Evolutionary conservation across 2,888 invertebrate genomes (phyloP), one percentile per base, ranked within the genome.

Genomic region (Macaria notata): DNA sequence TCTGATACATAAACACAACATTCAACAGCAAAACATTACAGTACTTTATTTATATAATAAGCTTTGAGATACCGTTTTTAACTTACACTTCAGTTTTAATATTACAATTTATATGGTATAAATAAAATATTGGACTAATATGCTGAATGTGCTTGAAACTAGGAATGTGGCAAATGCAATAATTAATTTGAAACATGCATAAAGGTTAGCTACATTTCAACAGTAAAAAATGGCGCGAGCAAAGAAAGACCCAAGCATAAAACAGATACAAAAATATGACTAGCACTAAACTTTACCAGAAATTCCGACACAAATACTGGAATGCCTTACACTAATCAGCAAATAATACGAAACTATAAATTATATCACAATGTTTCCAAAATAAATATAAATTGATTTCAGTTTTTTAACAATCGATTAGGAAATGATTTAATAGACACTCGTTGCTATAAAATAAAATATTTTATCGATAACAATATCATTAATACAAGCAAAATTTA

Each of bases 121-220:
- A 19, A 19, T 19, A 2, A 19, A 19, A 19, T 19, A 50, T 2
- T 9, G n/a, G 29, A 42, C 31, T 43, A 47, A 9, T 31, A 36
- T 6, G 33, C 4, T 36, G 7, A 36, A 36, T 6, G 4, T 6
- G 4, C 33, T 36, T 36, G 3, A 62, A 71, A 75, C 76, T 78
- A 80, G 83, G 83, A 83, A 83, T 84, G 80, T 79, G 69, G 73
- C 71, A 79, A 79, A 81, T 78, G 78, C 79, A 66, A 55, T 52
- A 46, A 49, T 53, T 52, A 33, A 45, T 53, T 53, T 9, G 30
- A 45, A 31, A 42, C 31, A 30, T 38, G 30, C 43, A 50, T 9
- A 42, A 42, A 36, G 44, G 36, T 44, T 29, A 58, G 47, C 57
- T 65, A 56, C 49, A 63, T 64, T 56, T 57, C 52, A 48, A 30